Base-by-base conservation (phyloP, 1,140 invertebrate genomes). In the Streblospio benedicti region DNA sequence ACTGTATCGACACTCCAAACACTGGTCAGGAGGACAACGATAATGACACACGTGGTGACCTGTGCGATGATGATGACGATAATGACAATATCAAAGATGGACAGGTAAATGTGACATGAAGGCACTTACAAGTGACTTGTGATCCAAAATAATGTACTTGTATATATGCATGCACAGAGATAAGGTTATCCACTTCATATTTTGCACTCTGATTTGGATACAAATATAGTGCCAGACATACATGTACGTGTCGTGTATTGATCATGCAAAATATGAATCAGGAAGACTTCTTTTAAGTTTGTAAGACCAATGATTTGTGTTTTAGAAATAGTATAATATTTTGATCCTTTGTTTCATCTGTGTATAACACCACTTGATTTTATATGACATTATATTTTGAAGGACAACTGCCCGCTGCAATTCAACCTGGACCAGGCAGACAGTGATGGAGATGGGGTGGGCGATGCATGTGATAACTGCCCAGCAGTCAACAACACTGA, bases 11-110 rank as follows among this genome's bases (percentile, higher is more conserved):
- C 4, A 85, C 87, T 0, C 91, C 93, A 0, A 97, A 97, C 76
- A 94, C 90, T 4, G 93, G 93, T 0, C 94, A 97, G 76, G 93
- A 96, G 74, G 93, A 97, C 75, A 85, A 88, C 0, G 93, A 97
- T 71, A 69, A 80, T 1, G 93, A 97, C 76, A 87, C 87, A 0
- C 76, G 87, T 18, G 94, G 93, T 27, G 89, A 96, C 76, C 89
- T 87, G 14, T 95, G 92, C 68, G 92, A 96, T 71, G 79, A 83
- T 30, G 93, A 97, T 75, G 89, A 91, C 9, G 93, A 97, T 74
- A 89, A 91, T 63, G 93, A 97, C 72, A 85, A 86, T 9, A 85
- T 91, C 38, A 76, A 81, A 56, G 91, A 91, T 73, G 83, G 81
- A 68, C 85, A 85, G 16, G 86, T 88, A 77, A 73, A 72, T 58